These are phyloP conservation scores for Riptortus pedestris DNA, from an alignment of 1,140 invertebrate genomes.

Conservation along the genomic window DNA sequence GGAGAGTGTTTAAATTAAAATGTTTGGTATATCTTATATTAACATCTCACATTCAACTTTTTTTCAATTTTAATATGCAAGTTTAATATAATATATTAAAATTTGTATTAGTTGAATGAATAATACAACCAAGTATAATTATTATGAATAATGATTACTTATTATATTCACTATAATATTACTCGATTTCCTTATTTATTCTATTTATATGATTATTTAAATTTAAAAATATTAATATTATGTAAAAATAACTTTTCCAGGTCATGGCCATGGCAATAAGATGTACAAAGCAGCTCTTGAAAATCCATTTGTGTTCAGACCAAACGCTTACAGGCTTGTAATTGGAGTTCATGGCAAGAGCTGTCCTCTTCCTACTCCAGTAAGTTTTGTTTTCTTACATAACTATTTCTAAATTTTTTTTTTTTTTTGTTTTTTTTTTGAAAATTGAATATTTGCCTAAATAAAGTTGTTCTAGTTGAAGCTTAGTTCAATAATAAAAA, in stretches of 20 bases:
- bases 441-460: not conserved
- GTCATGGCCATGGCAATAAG: not conserved
- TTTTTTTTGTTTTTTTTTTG: not conserved
- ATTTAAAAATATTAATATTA: too few relatives aligned
- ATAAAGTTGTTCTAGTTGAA: not conserved
- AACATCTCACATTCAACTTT: too few relatives aligned
- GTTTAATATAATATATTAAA: too few relatives aligned
- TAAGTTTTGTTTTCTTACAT: not conserved
- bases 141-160: too few relatives aligned
- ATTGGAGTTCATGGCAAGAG: conserved; percentile 14
- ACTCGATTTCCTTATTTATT: too few relatives aligned
- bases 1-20: too few relatives aligned
- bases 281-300: not conserved
- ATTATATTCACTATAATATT: too few relatives aligned
- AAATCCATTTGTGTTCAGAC: conserved; percentile 12
- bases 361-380: not conserved
- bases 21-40: too few relatives aligned
- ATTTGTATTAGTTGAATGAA: too few relatives aligned
- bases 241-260: not conserved
- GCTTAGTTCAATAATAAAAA: not conserved
- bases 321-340: conserved; percentile 12
- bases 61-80: too few relatives aligned
- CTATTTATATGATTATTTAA: too few relatives aligned
- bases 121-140: too few relatives aligned
- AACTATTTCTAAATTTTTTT: not conserved